A percentile compares a stretch with the other conserved stretches of the same genome.
phyloP scores from a whole-genome alignment of 2,113 vertebrate species.

The Poeciliopsis occidentalis region DNA sequence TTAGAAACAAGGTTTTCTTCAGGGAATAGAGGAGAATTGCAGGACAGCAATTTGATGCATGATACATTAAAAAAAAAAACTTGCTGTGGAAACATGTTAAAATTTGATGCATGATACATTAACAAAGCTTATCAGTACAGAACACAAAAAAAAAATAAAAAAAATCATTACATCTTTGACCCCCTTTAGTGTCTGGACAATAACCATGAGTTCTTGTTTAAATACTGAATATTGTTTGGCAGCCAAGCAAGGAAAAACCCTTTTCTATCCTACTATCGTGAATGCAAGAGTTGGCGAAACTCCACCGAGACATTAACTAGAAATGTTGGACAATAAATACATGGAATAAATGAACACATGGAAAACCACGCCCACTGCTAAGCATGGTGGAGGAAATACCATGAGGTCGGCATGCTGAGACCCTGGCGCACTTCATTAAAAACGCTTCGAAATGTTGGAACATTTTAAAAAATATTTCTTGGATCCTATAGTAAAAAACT shows the following conservation, averaged over 20 bases:
- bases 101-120: slow-evolving; percentile 48
- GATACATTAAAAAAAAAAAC: slow-evolving; percentile 25
- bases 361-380: neutral
- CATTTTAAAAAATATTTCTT: neutral
- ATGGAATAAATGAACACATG: neutral
- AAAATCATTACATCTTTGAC: slow-evolving; percentile 53
- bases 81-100: slow-evolving; percentile 41
- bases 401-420: neutral
- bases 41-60: no score
- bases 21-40: no score
- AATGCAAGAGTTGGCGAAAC: neutral
- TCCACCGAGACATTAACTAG: neutral
- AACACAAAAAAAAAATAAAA: slow-evolving; percentile 31
- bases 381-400: neutral
- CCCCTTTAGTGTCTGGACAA: neutral
- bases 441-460: neutral
- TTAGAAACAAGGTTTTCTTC: no score
- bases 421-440: neutral
- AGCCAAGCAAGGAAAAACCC: neutral
- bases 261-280: neutral
- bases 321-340: neutral
- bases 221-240: neutral
- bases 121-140: slow-evolving; percentile 62
- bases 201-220: neutral
- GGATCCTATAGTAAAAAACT: neutral